Percentiles rank a stretch among this genome's conserved stretches.
phyloP scores from a whole-genome alignment of 2,888 invertebrate species.

The Spatulosminthurus flaviceps region DNA sequence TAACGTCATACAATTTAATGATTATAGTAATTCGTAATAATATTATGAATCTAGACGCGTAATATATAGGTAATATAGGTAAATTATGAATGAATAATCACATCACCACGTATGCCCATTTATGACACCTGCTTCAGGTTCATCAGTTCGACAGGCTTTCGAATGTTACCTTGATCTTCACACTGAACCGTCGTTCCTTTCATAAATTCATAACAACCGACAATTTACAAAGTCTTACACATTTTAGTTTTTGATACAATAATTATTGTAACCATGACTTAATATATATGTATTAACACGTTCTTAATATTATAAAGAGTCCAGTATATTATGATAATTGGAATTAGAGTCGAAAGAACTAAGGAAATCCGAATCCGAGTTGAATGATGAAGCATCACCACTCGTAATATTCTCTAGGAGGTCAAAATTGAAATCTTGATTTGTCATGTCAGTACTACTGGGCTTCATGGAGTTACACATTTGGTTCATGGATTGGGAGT shows the following conservation, averaged over 20 bases:
- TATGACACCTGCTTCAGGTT: neutral
- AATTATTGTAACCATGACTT: neutral
- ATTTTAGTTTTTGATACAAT: neutral
- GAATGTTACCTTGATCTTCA: neutral
- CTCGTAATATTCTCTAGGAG: conserved; percentile 52
- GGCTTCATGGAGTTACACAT: conserved; percentile 39
- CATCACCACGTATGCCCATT: neutral
- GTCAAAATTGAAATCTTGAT: conserved; percentile 54
- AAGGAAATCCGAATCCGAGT: conserved; percentile 51
- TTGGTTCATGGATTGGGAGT: conserved; percentile 41
- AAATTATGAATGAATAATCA: conserved; percentile 9
- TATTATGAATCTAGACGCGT: neutral
- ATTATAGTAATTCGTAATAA: neutral
- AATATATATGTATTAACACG: conserved; percentile 1
- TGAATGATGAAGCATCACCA: conserved; percentile 46
- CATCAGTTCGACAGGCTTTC: neutral
- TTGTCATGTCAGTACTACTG: conserved; percentile 40
- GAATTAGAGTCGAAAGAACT: conserved; percentile 53
- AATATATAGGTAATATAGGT: neutral
- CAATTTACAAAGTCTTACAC: conserved; percentile 7
- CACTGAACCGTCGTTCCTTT: neutral
- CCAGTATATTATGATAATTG: conserved; percentile 54
- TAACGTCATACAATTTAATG: neutral
- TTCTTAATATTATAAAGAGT: conserved; percentile 54
- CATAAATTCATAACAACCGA: too few relatives aligned